These are phyloP conservation scores for Apamea anceps DNA, from an alignment of 2,888 invertebrate species.

Conservation along the genomic window DNA sequence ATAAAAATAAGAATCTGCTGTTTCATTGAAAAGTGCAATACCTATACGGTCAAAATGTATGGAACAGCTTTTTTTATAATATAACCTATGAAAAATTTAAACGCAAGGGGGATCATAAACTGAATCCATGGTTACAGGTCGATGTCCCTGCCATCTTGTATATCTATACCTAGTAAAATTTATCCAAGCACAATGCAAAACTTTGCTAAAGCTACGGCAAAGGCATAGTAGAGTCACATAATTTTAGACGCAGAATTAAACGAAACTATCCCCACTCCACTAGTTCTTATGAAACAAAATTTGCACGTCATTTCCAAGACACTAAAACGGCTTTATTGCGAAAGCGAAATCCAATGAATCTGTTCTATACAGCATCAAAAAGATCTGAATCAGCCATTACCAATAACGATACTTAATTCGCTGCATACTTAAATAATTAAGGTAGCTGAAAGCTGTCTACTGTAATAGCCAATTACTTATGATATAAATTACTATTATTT, in stretches of 20 bases:
- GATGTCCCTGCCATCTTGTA: too few species aligned
- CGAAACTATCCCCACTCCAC: neutral
- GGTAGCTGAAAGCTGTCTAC: constrained; percentile 66
- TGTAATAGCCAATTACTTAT: constrained; percentile 56
- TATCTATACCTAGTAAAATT: neutral
- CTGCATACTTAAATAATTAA: constrained; percentile 67
- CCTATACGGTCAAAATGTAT: neutral
- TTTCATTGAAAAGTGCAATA: neutral
- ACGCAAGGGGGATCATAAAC: too few species aligned
- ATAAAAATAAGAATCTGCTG: too few species aligned
- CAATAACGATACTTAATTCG: constrained; percentile 13
- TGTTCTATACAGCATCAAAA: neutral
- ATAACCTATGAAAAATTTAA: neutral
- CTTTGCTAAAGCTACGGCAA: neutral
- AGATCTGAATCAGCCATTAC: constrained; percentile 2
- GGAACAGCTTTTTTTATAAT: neutral
- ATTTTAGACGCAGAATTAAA: neutral
- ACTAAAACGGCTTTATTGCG: neutral
- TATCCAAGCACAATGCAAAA: neutral
- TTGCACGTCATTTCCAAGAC: neutral
- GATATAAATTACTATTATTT: constrained; percentile 57
- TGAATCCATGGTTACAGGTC: too few species aligned
- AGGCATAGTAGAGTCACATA: too few species aligned
- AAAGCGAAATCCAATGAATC: constrained; percentile 1
- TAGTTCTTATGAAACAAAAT: neutral